Base-by-base conservation (phyloP, 2,888 invertebrate genomes). In the Labia minor region DNA sequence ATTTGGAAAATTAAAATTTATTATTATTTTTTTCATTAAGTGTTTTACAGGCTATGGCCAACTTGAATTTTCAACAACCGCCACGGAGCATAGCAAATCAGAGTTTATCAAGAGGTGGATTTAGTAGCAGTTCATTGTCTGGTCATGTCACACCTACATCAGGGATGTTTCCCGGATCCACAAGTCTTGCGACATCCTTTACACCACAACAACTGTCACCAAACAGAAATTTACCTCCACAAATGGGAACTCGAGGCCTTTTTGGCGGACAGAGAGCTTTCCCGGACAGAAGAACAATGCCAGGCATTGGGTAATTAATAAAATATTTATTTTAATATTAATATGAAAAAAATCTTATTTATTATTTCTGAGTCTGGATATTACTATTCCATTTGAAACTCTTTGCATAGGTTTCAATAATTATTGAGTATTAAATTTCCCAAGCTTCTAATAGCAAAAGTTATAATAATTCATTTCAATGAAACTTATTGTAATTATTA, bases 11-110 rank as follows among this genome's bases (percentile, higher is more conserved):
- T 26, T 67, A 21, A 61, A 21, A n/a, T 33, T 11, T 11, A 26
- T 65, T 61, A 4, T 16, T 33, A 61, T 63, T 64, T 62, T 61
- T n/a, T n/a, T n/a, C n/a, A n/a, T 61, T 66, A 68, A 37, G 69
- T 64, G 63, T 21, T 69, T 80, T 37, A 37, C 61, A 84, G 89
- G 90, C 87, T 86, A 92, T 92, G 91, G 92, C 92, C 84, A 92
- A 91, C 85, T 85, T 92, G 86, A 92, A 92, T 84, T 90, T 91
- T 82, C 89, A 89, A 80, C 88, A 88, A 82, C 87, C 89, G 75
- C 90, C 91, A 80, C 86, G 92, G 83, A 92, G 89, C 84, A 87
- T 92, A 82, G 89, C 89, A 79, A 85, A 85, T 78, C 82, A 87
- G 77, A 82, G 83, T 75, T 82, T 85, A 78, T 82, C 83, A 71